Evolutionary conservation across 2,797 vertebrate species (phyloP), one percentile per base, ranked within the genome.

Genomic region (Synaphobranchus kaupii): DNA sequence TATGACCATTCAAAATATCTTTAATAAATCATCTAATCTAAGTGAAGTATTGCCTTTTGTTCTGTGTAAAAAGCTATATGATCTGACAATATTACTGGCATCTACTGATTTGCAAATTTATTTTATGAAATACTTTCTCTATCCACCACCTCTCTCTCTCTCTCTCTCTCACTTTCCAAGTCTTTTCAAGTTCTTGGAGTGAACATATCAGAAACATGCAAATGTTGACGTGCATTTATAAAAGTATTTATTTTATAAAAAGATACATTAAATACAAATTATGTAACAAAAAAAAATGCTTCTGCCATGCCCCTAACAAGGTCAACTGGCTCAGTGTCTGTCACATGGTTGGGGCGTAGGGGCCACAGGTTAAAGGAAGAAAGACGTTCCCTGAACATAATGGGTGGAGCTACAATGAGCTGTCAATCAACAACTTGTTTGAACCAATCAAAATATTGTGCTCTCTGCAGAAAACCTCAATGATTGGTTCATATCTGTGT

Each of bases 211-310:
- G 10, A 76, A 39, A 39, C 22, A 34, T 12, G 15, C 12, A 73
- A 73, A 34, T 39, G 13, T 17, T 17, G 34, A 39, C 15, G 13
- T 89, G 89, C 86, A 92, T 94, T 95, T 94, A 96, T 96, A 97
- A 95, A 93, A 28, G 94, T 93, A 94, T 97, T 95, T 93, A 94
- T 94, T 80, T 94, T 94, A 94, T 96, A 90, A 88, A 93, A 95
- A 96, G 95, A 94, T 94, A 96, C 94, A 95, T 96, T 96, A 97
- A 97, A 96, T 96, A 97, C 95, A 97, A 95, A 95, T 94, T 89
- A 95, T 94, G 95, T 91, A 48, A 80, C 34, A 47, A 76, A 76
- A 28, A 28, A 39, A 76, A 34, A 44, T 20, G 13, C 31, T 76
- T 76, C 63, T 68, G 63, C 13, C 6, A n/a, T 68, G 63, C 63